Evolutionary conservation across 1,140 invertebrate genomes (phyloP).

Genomic region (Hypsibius dujardini): DNA sequence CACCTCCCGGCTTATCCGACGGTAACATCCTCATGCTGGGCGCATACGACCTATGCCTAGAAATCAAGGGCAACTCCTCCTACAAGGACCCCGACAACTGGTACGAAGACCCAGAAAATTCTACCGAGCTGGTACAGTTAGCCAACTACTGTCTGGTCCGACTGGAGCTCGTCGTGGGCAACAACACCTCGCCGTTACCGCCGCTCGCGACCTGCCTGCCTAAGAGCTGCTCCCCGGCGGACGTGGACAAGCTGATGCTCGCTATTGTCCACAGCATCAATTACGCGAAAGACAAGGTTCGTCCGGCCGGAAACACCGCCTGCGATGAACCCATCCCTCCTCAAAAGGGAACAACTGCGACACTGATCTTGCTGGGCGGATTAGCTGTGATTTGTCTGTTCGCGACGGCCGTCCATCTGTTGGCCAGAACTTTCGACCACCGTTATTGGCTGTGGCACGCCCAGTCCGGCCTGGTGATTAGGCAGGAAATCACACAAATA

Average conservation of each 20-base stretch:
- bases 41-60: not conserved
- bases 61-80: not conserved
- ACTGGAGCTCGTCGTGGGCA: not conserved
- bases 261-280: not conserved
- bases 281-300: not conserved
- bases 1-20: not conserved
- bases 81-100: not conserved
- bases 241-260: not conserved
- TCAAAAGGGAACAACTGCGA: not conserved
- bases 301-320: not conserved
- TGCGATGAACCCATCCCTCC: not conserved
- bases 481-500: too few species aligned
- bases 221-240: not conserved
- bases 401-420: too few species aligned
- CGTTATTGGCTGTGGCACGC: too few species aligned
- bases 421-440: too few species aligned
- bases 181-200: not conserved
- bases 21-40: not conserved
- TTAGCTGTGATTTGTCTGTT: not conserved
- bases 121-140: not conserved
- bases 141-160: conserved; percentile 14
- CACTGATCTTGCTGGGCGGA: not conserved
- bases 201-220: conserved; percentile 2
- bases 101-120: not conserved
- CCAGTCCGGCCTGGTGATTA: too few species aligned